These are phyloP conservation scores for Pseudeuparius sepicola DNA, from an alignment of 2,888 invertebrate genomes.

Conservation along the genomic window DNA sequence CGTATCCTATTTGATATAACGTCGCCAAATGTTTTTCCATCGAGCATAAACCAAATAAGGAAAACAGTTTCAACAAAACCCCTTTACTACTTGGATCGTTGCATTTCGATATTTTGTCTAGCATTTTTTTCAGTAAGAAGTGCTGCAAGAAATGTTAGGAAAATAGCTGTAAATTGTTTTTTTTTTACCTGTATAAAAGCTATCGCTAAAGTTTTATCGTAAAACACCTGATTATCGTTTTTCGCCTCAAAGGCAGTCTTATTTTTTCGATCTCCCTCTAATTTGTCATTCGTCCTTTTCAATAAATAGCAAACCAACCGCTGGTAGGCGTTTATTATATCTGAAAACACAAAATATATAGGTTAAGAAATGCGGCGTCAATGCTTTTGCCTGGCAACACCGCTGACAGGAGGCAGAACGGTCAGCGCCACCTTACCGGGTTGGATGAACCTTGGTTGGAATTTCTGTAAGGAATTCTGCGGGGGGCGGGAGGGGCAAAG, in stretches of 20 bases:
- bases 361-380: too few species aligned
- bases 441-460: too few species aligned
- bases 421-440: too few species aligned
- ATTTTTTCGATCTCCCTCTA: conserved; percentile 41
- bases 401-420: too few species aligned
- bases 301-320: conserved; percentile 77
- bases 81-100: conserved; percentile 42
- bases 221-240: conserved; percentile 80
- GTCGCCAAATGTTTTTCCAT: conserved; percentile 68
- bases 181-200: conserved; percentile 68
- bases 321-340: conserved; percentile 56
- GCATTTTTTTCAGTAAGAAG: conserved; percentile 45
- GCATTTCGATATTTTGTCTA: conserved; percentile 38
- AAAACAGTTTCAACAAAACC: conserved; percentile 49
- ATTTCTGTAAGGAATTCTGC: too few species aligned
- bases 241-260: conserved; percentile 61
- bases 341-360: too few species aligned
- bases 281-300: conserved; percentile 54
- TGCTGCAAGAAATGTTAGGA: conserved; percentile 42
- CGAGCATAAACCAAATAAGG: conserved; percentile 57
- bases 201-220: conserved; percentile 65
- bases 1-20: conserved; percentile 55
- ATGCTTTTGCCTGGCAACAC: too few species aligned
- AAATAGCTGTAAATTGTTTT: too few species aligned
- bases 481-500: too few species aligned